Percentiles rank a stretch among this genome's conserved stretches.
These are phyloP conservation scores for Meleagris gallopavo DNA, from an alignment of 2,113 vertebrate genomes.

Conservation along the genomic window DNA sequence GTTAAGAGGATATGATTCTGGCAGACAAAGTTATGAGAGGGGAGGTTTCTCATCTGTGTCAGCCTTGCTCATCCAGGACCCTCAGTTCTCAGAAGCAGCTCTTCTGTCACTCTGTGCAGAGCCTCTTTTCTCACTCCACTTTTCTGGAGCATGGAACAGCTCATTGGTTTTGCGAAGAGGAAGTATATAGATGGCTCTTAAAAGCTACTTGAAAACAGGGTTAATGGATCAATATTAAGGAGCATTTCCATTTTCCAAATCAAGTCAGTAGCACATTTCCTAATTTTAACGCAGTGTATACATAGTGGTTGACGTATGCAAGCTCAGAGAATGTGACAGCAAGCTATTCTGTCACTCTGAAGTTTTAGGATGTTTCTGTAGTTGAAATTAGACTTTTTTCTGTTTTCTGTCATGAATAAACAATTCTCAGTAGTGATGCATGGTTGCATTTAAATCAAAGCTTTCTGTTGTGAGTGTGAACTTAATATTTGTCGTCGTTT, in stretches of 20 bases:
- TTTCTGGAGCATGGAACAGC: neutral
- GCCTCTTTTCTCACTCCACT: neutral
- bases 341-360: neutral
- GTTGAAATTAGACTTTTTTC: neutral
- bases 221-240: neutral
- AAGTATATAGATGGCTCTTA: neutral
- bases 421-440: neutral
- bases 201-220: neutral
- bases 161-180: neutral
- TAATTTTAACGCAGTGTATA: neutral
- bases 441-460: neutral
- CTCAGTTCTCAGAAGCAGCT: neutral
- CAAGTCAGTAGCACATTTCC: neutral
- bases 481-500: neutral
- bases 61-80: neutral
- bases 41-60: neutral
- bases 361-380: neutral
- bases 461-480: neutral
- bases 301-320: rapidly evolving
- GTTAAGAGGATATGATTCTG: neutral
- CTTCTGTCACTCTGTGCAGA: neutral
- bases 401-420: neutral
- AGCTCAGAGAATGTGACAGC: neutral
- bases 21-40: rapidly evolving
- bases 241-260: neutral